Evolutionary conservation across 2,797 vertebrate species (phyloP).

Genomic region (Pachyuromys duprasi): DNA sequence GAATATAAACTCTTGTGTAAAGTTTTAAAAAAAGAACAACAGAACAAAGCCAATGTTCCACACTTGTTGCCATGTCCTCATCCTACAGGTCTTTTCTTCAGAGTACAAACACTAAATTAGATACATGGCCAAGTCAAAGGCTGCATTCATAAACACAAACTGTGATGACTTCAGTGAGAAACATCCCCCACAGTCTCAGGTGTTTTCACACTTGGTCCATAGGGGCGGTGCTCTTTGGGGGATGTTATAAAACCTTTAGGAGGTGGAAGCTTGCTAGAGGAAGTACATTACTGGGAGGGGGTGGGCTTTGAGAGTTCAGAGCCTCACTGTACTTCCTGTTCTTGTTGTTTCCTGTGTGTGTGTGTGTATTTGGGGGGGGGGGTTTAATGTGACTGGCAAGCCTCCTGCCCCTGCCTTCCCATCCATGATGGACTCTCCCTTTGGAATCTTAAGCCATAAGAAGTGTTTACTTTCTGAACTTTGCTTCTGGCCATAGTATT

Average conservation of each 20-base stretch:
- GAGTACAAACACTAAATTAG: neutral
- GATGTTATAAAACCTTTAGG: neutral
- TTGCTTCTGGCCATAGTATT: neutral
- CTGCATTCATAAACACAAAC: neutral
- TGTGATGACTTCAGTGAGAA: neutral
- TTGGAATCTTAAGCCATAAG: neutral
- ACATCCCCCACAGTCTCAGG: neutral
- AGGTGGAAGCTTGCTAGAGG: neutral
- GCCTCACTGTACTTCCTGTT: neutral
- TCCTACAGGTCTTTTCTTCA: neutral
- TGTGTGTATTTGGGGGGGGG: no score
- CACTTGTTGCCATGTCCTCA: rapidly evolving
- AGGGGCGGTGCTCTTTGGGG: neutral
- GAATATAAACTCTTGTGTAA: neutral
- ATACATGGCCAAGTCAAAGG: neutral
- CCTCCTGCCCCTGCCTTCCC: no score
- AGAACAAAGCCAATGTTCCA: neutral
- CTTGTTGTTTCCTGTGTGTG: neutral
- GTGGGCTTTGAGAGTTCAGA: neutral
- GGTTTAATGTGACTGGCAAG: neutral
- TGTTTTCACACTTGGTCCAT: neutral
- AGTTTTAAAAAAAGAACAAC: neutral
- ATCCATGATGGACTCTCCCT: neutral
- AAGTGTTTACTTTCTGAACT: neutral
- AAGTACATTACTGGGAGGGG: neutral